Evolutionary conservation across 2,888 invertebrate genomes (phyloP).

Genomic region (Magallana nippona): DNA sequence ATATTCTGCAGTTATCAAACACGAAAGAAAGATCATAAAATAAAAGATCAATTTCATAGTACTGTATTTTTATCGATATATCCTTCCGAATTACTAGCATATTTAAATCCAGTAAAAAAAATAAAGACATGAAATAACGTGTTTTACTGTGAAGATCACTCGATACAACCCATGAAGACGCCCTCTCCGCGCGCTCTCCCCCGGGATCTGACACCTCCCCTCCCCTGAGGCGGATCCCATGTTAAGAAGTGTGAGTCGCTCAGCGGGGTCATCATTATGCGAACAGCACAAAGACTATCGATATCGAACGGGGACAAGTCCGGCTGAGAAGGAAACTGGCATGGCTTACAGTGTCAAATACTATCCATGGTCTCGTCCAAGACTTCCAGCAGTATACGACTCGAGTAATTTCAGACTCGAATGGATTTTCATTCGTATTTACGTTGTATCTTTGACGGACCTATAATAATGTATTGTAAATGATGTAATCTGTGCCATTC

Average conservation of each 20-base stretch:
- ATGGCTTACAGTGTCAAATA: background rate
- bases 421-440: background rate
- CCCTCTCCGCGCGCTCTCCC: background rate
- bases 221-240: conserved; percentile 3
- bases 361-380: background rate
- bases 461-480: background rate
- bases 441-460: background rate
- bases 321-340: background rate
- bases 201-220: background rate
- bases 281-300: background rate
- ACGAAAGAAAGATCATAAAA: no score
- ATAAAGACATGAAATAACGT: no score
- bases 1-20: no score
- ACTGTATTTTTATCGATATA: no score
- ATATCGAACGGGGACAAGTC: background rate
- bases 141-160: no score
- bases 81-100: no score
- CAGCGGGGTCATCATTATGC: conserved; percentile 23
- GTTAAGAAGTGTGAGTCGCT: conserved; percentile 9
- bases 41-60: no score
- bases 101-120: no score
- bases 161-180: no score
- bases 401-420: background rate
- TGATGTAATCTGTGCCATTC: conserved; percentile 37
- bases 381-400: background rate